Conservation (phyloP, 2,113 vertebrate species). For the Corythornis madagascariensis region DNA sequence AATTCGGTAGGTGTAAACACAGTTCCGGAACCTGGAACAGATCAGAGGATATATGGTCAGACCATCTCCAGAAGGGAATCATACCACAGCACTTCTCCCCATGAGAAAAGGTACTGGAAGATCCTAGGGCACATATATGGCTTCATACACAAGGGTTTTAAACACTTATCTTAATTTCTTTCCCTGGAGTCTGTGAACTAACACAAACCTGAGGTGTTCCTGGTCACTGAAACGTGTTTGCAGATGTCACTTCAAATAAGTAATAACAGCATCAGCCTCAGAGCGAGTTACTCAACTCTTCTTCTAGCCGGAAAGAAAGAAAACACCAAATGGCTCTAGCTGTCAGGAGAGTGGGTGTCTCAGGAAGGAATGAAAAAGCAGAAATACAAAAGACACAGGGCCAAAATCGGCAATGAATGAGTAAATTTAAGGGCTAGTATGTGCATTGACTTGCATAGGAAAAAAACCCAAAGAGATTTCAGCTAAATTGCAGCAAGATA, state of each 20-base stretch:
- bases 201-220: background rate
- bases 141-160: background rate
- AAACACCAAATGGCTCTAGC: slow-evolving; percentile 19
- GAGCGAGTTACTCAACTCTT: background rate
- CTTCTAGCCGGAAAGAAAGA: background rate
- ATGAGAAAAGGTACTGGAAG: background rate
- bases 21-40: slow-evolving; percentile 88
- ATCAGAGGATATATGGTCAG: slow-evolving; percentile 20
- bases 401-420: slow-evolving; percentile 31
- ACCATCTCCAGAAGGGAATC: background rate
- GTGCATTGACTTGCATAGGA: background rate
- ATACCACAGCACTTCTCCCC: rapidly evolving
- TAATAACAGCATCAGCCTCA: background rate
- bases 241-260: slow-evolving; percentile 35
- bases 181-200: background rate
- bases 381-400: background rate
- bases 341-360: background rate
- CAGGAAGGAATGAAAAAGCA: slow-evolving; percentile 21
- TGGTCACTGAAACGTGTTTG: background rate
- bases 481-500: background rate
- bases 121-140: background rate
- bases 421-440: background rate
- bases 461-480: background rate
- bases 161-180: background rate
- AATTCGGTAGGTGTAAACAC: slow-evolving; percentile 96